A percentile compares a stretch with the other conserved stretches of the same genome.
phyloP scores from a whole-genome alignment of 1,140 invertebrate genomes.

The Drosophila pseudoananassae region DNA sequence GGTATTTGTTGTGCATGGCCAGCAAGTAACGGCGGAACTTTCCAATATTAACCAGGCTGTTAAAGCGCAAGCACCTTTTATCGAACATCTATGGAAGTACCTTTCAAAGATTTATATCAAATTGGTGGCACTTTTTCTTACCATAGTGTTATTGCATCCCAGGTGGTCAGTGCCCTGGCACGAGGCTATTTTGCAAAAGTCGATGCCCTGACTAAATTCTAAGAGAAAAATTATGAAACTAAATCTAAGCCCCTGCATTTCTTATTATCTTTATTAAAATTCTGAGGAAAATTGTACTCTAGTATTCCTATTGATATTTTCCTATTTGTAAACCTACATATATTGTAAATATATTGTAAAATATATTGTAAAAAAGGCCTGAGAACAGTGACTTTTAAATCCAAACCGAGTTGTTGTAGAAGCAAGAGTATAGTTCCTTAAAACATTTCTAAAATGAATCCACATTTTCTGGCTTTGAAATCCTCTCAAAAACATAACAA shows the following conservation, averaged over 20 bases:
- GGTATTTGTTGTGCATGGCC: slow-evolving; percentile 52
- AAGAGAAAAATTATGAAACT: slow-evolving; percentile 10
- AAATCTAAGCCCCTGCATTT: slow-evolving; percentile 3
- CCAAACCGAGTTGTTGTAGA: background rate
- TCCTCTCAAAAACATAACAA: background rate
- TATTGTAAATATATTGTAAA: no score
- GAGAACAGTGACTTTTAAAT: background rate
- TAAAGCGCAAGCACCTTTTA: slow-evolving; percentile 32
- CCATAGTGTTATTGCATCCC: slow-evolving; percentile 62
- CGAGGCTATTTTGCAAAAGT: slow-evolving; percentile 49
- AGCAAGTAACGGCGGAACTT: slow-evolving; percentile 41
- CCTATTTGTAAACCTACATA: background rate
- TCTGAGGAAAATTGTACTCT: no score
- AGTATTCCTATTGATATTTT: background rate
- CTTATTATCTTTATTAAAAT: background rate
- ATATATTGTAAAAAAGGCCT: no score
- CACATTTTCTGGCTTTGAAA: background rate
- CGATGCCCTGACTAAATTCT: slow-evolving; percentile 23
- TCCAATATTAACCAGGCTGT: slow-evolving; percentile 44
- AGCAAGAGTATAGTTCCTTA: no score
- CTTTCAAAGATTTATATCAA: background rate
- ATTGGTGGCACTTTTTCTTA: slow-evolving; percentile 10
- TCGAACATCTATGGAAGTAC: slow-evolving; percentile 38
- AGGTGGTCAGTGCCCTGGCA: slow-evolving; percentile 41
- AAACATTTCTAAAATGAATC: no score